Conservation (phyloP, 2,113 vertebrate genomes). For the Pluvialis apricaria region DNA sequence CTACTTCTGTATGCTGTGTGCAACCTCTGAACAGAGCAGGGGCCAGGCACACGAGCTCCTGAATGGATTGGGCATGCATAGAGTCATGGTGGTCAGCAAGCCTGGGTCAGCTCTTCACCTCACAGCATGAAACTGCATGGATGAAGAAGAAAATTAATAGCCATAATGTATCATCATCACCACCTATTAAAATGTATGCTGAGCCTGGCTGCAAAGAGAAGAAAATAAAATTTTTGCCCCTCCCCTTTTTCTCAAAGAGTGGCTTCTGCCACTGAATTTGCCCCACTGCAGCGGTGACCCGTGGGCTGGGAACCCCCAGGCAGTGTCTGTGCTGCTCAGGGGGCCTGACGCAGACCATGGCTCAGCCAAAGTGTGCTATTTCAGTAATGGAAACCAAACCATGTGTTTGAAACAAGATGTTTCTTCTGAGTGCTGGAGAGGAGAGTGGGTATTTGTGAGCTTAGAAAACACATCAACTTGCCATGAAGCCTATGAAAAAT, state of each 20-base stretch:
- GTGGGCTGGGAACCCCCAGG: not conserved
- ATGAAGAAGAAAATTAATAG: not conserved
- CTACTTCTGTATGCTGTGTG: not conserved
- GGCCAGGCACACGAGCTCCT: not conserved
- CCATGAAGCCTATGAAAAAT: not conserved
- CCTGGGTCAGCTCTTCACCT: not conserved
- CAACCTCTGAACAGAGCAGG: not conserved
- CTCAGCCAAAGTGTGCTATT: not conserved
- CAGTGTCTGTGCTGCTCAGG: not conserved
- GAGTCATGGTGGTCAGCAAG: not conserved
- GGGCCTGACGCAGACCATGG: not conserved
- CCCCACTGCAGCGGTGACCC: not conserved
- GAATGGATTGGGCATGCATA: not conserved
- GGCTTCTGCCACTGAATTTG: not conserved
- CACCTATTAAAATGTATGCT: not conserved
- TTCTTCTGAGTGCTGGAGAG: not conserved
- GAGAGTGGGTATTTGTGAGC: not conserved
- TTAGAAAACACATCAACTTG: not conserved
- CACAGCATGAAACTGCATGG: not conserved
- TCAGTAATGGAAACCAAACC: not conserved
- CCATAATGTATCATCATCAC: accelerated
- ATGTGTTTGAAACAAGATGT: not conserved
- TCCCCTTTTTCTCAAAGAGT: not conserved
- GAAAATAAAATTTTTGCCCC: not conserved
- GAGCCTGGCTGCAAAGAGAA: not conserved